Percentiles rank a stretch among this genome's conserved stretches.
Evolutionary conservation across 2,113 vertebrate species (phyloP).

Genomic region (Mormyrus iriodes): DNA sequence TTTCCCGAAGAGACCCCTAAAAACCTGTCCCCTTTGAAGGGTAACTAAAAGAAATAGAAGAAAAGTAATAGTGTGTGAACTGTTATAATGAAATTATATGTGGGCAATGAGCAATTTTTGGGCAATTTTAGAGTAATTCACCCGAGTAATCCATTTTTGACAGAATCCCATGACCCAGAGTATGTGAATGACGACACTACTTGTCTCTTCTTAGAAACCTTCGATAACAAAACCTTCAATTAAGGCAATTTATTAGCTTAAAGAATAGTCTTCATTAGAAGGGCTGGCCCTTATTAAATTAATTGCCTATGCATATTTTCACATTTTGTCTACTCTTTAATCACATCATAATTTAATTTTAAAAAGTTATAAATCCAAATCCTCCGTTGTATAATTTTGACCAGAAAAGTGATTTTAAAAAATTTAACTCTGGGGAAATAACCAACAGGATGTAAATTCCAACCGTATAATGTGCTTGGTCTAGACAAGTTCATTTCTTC

Average conservation of each 20-base stretch:
- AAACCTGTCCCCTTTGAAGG: background rate
- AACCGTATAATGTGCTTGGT: background rate
- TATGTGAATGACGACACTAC: background rate
- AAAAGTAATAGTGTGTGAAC: background rate
- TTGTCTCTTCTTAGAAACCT: background rate
- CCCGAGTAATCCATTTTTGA: background rate
- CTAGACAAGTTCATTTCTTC: background rate
- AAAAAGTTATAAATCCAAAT: background rate
- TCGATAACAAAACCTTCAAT: background rate
- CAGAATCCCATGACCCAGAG: background rate
- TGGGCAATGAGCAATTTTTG: background rate
- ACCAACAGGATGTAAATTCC: background rate
- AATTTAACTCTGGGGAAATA: background rate
- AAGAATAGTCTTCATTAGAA: background rate
- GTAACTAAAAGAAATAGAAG: background rate
- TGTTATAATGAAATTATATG: background rate
- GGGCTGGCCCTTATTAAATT: background rate
- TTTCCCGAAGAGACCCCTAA: background rate
- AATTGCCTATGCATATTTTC: background rate
- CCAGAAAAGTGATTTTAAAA: background rate
- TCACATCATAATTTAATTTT: background rate
- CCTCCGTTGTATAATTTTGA: background rate
- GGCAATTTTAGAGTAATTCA: background rate
- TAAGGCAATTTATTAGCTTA: background rate
- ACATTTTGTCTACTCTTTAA: background rate